These are phyloP conservation scores for Drosophila azteca DNA, from an alignment of 1,140 invertebrate genomes.

Conservation along the genomic window DNA sequence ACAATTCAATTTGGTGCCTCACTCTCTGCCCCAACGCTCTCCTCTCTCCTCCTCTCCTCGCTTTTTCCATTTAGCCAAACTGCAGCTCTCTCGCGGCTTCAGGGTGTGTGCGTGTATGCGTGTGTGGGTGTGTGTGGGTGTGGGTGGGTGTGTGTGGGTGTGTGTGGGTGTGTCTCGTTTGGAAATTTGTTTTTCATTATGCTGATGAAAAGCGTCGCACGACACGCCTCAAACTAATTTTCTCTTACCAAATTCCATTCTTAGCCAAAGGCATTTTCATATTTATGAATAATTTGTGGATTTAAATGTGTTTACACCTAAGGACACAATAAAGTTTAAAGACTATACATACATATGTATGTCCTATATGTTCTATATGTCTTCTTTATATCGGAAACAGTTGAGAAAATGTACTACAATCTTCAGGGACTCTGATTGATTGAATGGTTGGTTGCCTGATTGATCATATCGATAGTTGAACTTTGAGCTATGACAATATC, in stretches of 20 bases:
- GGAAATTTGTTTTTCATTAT: constrained; percentile 65
- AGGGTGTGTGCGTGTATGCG: constrained; percentile 3
- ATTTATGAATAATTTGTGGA: too few relatives aligned
- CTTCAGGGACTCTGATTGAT: constrained; percentile 28
- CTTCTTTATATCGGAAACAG: too few relatives aligned
- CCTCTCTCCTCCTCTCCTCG: constrained; percentile 10
- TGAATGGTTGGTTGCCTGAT: constrained; percentile 27
- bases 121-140: constrained; percentile 27
- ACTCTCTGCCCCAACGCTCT: constrained; percentile 8
- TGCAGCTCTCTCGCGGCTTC: constrained; percentile 29
- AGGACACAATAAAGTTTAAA: too few relatives aligned
- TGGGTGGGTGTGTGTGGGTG: constrained; percentile 22
- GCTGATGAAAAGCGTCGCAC: constrained; percentile 41
- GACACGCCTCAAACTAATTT: constrained; percentile 31
- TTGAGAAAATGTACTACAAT: too few relatives aligned
- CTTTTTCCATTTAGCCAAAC: constrained; percentile 25
- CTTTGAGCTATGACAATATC: constrained; percentile 46
- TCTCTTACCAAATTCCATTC: neutral
- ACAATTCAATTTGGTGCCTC: constrained; percentile 58
- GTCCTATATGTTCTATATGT: too few relatives aligned
- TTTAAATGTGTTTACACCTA: too few relatives aligned
- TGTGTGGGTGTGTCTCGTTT: constrained; percentile 21
- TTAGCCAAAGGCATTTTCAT: too few relatives aligned
- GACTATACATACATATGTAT: too few relatives aligned
- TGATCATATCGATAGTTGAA: constrained; percentile 48